Conservation (phyloP, 1,140 invertebrate species). For the Drosophila erecta region DNA sequence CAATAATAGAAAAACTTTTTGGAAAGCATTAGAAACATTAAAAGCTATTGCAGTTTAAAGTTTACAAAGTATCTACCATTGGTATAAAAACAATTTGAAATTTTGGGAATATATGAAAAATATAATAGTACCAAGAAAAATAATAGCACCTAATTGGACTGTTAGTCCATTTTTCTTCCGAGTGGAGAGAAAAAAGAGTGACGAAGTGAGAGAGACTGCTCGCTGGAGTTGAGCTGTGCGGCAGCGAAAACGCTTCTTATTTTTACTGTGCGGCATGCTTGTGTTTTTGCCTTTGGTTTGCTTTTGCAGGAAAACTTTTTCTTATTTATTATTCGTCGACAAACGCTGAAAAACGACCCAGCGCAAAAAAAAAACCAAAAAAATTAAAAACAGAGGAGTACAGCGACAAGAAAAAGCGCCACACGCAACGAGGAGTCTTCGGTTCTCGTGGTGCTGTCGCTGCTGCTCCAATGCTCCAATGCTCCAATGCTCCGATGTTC, state of each 20-base stretch:
- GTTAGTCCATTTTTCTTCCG: background rate
- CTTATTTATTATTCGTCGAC: conserved; percentile 82
- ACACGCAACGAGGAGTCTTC: conserved; percentile 60
- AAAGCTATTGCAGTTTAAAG: no score
- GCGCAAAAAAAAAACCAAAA: conserved; percentile 31
- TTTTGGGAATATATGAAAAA: no score
- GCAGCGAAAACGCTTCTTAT: conserved; percentile 75
- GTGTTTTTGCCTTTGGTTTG: conserved; percentile 43
- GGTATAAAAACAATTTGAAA: no score
- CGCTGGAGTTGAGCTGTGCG: conserved; percentile 23
- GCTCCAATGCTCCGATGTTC: background rate
- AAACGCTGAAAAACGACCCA: conserved; percentile 76
- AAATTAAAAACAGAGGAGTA: conserved; percentile 26
- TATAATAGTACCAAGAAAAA: no score
- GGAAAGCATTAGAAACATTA: no score
- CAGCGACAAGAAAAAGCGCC: conserved; percentile 55
- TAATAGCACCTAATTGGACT: background rate
- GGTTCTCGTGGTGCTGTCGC: background rate
- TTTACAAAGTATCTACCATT: no score
- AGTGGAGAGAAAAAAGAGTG: conserved; percentile 14
- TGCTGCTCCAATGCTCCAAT: background rate
- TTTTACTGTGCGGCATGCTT: conserved; percentile 51
- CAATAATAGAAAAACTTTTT: no score
- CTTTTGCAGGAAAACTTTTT: conserved; percentile 82
- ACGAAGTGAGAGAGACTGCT: conserved; percentile 6